Evolutionary conservation across 2,888 invertebrate species (phyloP).

Genomic region (Leptinotarsa tumamoca): DNA sequence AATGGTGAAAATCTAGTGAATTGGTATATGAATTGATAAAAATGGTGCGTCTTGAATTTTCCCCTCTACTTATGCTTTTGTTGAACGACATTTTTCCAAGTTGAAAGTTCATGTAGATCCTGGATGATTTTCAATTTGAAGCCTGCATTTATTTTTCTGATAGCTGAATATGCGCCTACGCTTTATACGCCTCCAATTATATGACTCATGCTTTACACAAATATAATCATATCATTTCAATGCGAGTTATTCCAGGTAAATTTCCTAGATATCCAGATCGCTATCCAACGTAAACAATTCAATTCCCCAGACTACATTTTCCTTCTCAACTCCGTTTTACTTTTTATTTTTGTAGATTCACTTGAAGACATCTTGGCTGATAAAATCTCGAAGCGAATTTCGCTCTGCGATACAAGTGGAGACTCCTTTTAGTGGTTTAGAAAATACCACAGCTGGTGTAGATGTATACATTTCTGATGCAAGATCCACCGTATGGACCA

Average conservation of each 20-base stretch:
- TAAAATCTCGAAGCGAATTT: constrained; percentile 58
- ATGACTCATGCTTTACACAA: too few species aligned
- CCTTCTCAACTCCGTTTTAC: neutral
- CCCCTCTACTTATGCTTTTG: too few species aligned
- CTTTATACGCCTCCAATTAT: too few species aligned
- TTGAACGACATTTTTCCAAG: too few species aligned
- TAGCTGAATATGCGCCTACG: too few species aligned
- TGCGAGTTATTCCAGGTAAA: neutral
- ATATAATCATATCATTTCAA: too few species aligned
- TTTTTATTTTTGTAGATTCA: constrained; percentile 51
- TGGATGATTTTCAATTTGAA: too few species aligned
- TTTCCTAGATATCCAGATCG: neutral
- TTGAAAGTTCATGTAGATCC: too few species aligned
- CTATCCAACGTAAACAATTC: neutral
- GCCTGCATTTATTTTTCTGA: too few species aligned
- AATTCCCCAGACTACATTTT: neutral
- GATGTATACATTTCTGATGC: constrained; percentile 60
- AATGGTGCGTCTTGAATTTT: too few species aligned
- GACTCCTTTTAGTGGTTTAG: constrained; percentile 65
- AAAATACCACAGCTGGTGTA: constrained; percentile 62
- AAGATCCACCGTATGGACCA: constrained; percentile 59
- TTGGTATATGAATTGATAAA: too few species aligned
- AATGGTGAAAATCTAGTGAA: too few species aligned
- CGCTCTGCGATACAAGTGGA: constrained; percentile 60
- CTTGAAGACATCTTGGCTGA: constrained; percentile 54